Percentiles rank a stretch among this genome's conserved stretches.
phyloP scores from a whole-genome alignment of 2,113 vertebrate genomes.

The Heliornis fulica region DNA sequence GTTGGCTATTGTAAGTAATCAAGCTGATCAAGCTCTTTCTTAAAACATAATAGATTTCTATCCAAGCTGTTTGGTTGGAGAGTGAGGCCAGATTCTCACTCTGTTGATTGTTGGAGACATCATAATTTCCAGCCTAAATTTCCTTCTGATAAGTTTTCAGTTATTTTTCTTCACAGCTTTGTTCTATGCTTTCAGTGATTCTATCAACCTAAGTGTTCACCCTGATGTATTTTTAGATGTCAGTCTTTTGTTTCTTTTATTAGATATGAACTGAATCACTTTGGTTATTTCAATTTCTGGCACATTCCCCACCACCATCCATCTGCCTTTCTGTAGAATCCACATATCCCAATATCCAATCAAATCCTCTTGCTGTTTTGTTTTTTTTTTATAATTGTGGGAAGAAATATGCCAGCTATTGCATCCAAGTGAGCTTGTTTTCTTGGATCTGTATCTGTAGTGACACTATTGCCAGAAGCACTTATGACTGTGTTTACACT shows the following conservation, averaged over 20 bases:
- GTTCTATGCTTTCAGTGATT: background rate
- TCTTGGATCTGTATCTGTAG: background rate
- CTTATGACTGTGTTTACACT: background rate
- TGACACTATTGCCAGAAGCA: background rate
- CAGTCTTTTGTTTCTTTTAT: background rate
- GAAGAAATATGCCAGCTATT: background rate
- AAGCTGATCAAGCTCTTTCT: background rate
- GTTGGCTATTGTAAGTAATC: background rate
- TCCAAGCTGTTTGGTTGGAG: background rate
- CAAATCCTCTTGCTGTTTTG: background rate
- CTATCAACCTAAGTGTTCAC: background rate
- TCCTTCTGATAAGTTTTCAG: background rate
- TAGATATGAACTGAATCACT: background rate
- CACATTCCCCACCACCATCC: rapidly evolving
- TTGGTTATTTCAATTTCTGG: background rate
- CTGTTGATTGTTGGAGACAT: background rate
- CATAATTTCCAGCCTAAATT: background rate
- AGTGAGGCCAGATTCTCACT: background rate
- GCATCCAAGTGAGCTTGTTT: background rate
- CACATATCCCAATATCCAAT: background rate
- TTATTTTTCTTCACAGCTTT: background rate
- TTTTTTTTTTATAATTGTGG: background rate
- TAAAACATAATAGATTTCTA: background rate
- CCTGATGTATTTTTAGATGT: background rate
- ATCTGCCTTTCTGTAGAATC: background rate